Evolutionary conservation across 2,888 invertebrate genomes (phyloP), one percentile per base, ranked within the genome.

Genomic region (Alviniconcha strummeri): DNA sequence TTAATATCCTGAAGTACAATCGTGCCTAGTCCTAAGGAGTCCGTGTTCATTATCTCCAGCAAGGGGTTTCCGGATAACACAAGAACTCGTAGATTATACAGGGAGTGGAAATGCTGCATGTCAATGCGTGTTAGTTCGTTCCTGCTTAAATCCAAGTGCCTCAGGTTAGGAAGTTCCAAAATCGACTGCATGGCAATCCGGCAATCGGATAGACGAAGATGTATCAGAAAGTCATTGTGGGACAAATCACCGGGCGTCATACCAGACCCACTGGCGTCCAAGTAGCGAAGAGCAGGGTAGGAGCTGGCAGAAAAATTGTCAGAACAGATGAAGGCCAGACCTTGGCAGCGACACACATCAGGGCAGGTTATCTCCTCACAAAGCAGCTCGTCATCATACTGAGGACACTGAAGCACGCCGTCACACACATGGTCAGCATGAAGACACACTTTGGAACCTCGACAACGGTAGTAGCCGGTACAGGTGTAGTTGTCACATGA

Each of bases 381-480:
- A n/a, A 71, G 19, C 19, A 71, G 19, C 19, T 71, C 71, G 19
- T 71, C 71, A n/a, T 71, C 71, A 19, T 71, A n/a, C 19, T 71
- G 71, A 19, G 71, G 71, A 71, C 71, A 71, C 17, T 71, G 71
- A 5, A 76, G 8, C n/a, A 4, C 6, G 55, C n/a, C 56, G 9
- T 76, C 75, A 76, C 75, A 76, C 75, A 76, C 3, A n/a, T 71
- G n/a, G n/a, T 13, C 5, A 9, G 54, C 52, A 52, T 74, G 74
- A 13, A 74, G 55, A 56, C 75, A 76, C 17, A 56, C 55, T 52
- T 76, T 55, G 75, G 75, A 76, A 56, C n/a, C 75, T 5, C 75
- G 75, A 56, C 75, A 76, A 17, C 56, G 55, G 75, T 76, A 76
- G 75, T 76, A 76, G 6, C 75, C 75, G 5, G 75, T 55, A 56